Evolutionary conservation across 1,140 invertebrate species (phyloP).

Genomic region (Formica exsecta): DNA sequence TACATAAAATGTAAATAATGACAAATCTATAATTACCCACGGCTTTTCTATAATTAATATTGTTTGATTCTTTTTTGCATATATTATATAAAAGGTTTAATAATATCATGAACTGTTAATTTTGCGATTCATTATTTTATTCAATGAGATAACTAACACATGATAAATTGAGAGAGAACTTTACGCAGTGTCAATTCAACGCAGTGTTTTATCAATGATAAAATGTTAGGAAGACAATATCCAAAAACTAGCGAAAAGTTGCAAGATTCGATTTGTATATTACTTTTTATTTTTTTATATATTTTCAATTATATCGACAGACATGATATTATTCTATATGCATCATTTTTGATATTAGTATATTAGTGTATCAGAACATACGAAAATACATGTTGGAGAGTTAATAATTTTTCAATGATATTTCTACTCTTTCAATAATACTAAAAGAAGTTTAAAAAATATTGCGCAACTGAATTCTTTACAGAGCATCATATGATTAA

Average conservation of each 20-base stretch:
- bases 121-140: neutral
- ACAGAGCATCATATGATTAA: neutral
- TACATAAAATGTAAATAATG: constrained; percentile 52
- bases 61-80: neutral
- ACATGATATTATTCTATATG: neutral
- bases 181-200: neutral
- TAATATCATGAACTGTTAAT: neutral
- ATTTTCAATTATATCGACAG: neutral
- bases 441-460: neutral
- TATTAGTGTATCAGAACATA: neutral
- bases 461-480: neutral
- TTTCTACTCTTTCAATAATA: neutral
- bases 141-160: neutral
- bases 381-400: neutral
- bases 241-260: neutral
- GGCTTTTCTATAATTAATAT: neutral
- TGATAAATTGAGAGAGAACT: neutral
- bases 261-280: neutral
- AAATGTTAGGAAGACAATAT: neutral
- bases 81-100: neutral
- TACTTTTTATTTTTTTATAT: neutral
- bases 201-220: neutral
- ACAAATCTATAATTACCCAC: constrained; percentile 21
- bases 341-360: neutral
- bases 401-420: neutral